Conservation (phyloP, 2,113 vertebrate species). For the Gallinago media region DNA sequence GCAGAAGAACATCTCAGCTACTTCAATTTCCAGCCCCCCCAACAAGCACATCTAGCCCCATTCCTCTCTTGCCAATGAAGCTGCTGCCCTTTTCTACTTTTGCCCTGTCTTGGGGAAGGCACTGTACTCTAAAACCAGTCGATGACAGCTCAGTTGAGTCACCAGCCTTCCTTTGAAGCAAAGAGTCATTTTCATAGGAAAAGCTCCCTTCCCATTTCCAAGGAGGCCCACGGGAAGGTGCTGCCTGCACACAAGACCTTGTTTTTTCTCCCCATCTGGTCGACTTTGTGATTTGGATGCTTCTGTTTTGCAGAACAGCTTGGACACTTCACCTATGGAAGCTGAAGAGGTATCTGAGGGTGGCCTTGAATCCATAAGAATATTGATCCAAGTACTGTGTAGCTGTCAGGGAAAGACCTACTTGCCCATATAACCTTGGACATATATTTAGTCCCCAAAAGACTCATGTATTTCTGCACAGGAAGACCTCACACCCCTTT, state of each 20-base stretch:
- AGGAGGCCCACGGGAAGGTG: background rate
- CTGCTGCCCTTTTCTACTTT: background rate
- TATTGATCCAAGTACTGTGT: background rate
- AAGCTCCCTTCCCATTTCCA: background rate
- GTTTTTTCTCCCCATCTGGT: background rate
- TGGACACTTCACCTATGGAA: rapidly evolving
- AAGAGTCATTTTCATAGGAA: background rate
- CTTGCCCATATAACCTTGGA: rapidly evolving
- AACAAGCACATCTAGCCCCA: background rate
- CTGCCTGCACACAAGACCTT: background rate
- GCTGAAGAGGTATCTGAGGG: rapidly evolving
- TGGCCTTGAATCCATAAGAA: background rate
- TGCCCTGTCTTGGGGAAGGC: background rate
- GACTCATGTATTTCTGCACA: rapidly evolving
- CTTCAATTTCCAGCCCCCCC: background rate
- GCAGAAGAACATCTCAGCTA: background rate
- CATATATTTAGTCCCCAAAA: background rate
- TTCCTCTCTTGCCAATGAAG: background rate
- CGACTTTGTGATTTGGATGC: background rate
- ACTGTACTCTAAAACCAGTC: background rate
- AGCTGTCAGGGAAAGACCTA: background rate
- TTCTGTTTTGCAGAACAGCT: background rate
- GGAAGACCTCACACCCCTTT: rapidly evolving
- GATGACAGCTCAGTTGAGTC: background rate
- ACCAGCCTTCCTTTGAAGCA: background rate